Evolutionary conservation across 2,797 vertebrate genomes (phyloP), one percentile per base, ranked within the genome.

Genomic region (Lacerta bilineata): DNA sequence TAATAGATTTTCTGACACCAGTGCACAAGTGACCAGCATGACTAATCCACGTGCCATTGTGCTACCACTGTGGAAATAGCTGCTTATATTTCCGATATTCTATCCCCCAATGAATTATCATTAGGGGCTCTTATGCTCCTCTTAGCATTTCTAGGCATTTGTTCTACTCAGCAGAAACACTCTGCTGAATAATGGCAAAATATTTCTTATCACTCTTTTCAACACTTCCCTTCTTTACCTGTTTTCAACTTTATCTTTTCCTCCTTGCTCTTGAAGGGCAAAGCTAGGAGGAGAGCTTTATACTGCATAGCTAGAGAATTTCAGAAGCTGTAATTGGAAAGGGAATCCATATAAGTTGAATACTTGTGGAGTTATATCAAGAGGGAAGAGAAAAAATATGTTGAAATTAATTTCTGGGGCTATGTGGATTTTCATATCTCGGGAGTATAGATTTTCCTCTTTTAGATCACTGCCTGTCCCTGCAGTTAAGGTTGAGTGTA

Each of bases 1-100:
- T 84, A 87, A 90, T 90, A 90, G 78, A 90, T 90, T 90, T 85
- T 81, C 89, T 88, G 78, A 90, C 72, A 90, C 64, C 61, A 29
- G 78, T 77, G 83, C 36, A 78, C 61, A 50, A 64, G 89, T 90
- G 89, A 85, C 89, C 76, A 82, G 83, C 78, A 90, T 90, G 64
- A 76, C 83, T 85, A 88, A 90, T 90, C 50, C 61, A 59, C 83
- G 43, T 27, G 33, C 77, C 64, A 90, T 90, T 90, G 85, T 87
- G 80, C 71, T 85, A 82, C 78, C 61, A 82, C 55, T 39, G 83
- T 85, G 59, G 89, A 90, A 90, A 82, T 88, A 88, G 72, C 86
- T 88, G 83, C 82, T 90, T 90, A 85, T 90, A 88, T 85, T 23
- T 64, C 25, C 64, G 43, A 77, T 82, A 71, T 76, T 88, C 86